These are phyloP conservation scores for Drosophila mercatorum DNA, from an alignment of 2,888 invertebrate species.

Conservation along the genomic window DNA sequence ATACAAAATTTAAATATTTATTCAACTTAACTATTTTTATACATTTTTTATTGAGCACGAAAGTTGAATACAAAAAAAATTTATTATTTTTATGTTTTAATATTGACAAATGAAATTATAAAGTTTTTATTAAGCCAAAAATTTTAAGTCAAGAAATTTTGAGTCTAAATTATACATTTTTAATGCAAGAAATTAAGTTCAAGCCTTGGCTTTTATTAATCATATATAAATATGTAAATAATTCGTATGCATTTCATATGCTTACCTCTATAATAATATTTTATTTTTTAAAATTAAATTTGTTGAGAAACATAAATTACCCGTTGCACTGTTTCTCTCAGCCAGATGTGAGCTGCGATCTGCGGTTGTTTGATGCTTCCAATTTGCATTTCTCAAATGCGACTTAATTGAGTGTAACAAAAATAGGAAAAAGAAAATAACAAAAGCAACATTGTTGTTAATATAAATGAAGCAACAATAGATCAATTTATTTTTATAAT, in stretches of 20 bases:
- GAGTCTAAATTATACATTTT: not conserved
- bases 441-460: conserved; percentile 65
- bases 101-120: not conserved
- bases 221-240: not conserved
- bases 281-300: not conserved
- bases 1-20: not conserved
- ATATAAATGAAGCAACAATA: conserved; percentile 79
- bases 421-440: conserved; percentile 55
- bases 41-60: no score
- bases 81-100: no score
- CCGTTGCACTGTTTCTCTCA: conserved; percentile 23
- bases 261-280: no score
- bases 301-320: not conserved
- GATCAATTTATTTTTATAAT: conserved; percentile 81
- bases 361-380: conserved; percentile 31
- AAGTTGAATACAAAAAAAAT: no score
- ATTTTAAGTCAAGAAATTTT: not conserved
- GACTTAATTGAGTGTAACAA: conserved; percentile 82
- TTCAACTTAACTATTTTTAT: not conserved
- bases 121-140: no score
- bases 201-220: not conserved
- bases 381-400: conserved; percentile 79
- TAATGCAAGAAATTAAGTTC: not conserved
- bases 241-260: not conserved
- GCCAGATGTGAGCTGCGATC: conserved; percentile 54